Conservation (phyloP, 2,113 vertebrate genomes). For the Himantopus leucocephalus region DNA sequence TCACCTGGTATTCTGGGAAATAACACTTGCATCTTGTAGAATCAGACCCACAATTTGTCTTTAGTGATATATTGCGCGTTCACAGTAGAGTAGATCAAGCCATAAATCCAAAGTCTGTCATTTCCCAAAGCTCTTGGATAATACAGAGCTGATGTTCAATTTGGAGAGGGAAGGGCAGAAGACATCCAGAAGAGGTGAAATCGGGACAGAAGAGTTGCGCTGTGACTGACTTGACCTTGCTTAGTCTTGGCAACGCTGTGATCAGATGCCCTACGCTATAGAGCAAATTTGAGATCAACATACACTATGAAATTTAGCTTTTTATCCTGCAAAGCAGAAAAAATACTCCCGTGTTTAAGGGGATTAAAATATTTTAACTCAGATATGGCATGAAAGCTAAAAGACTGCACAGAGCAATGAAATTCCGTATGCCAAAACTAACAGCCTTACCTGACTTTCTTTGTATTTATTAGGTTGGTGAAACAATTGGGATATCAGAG, state of each 20-base stretch:
- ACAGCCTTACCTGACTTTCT: neutral
- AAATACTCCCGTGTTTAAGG: accelerated
- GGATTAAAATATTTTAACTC: neutral
- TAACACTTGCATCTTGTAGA: neutral
- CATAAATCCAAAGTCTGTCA: neutral
- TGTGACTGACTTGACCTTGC: neutral
- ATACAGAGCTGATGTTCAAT: neutral
- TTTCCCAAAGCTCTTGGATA: neutral
- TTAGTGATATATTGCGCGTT: neutral
- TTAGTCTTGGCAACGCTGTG: neutral
- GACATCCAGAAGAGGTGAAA: neutral
- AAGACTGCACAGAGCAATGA: neutral
- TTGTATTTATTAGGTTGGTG: slow-evolving; percentile 83
- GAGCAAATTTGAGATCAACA: neutral
- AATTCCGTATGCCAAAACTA: neutral
- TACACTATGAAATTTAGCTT: neutral
- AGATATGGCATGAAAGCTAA: neutral
- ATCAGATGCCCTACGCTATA: neutral
- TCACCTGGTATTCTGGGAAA: neutral
- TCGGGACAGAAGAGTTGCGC: neutral
- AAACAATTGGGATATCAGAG: slow-evolving; percentile 95
- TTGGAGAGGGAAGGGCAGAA: neutral
- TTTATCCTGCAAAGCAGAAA: neutral
- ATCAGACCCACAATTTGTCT: neutral
- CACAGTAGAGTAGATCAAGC: neutral